Evolutionary conservation across 2,113 vertebrate species (phyloP), one percentile per base, ranked within the genome.

Genomic region (Gobio gobio): DNA sequence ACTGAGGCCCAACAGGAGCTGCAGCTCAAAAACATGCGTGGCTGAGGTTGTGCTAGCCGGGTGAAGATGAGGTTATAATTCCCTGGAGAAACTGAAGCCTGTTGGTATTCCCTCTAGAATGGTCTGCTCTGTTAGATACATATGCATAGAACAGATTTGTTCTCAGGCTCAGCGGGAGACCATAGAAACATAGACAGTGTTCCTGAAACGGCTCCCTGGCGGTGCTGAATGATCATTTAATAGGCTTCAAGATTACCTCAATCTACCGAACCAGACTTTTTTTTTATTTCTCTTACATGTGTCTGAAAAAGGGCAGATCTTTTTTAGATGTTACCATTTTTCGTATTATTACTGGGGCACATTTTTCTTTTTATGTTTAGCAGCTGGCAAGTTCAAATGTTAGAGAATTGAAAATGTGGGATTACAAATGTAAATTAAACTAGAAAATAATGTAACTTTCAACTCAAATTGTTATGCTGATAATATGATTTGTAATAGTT

Each of bases 61-160:
- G 36, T n/a, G 40, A 63, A 47, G 58, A 26, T 63, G 58, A 79
- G 78, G 43, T 79, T 40, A 47, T 18, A 20, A 26, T 22, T 63
- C 78, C 78, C 58, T 47, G n/a, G 58, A 79, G 58, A 29, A 47
- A 64, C 78, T 20, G 78, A 26, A 43, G 40, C 43, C 40, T 74
- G 43, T 49, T 47, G 40, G 76, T 24, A 43, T 61, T 47, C 78
- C 43, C 40, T 47, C 58, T 47, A 47, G 58, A 63, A 63, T 18
- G 10, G 14, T 79, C 58, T 61, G 77, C 4, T 4, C n/a, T 79
- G 58, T 61, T 61, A 79, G 54, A 61, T 79, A 45, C n/a, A 24
- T 24, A 22, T 79, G 58, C 10, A 0, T 9, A 59, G 36, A 72
- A 33, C 68, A 72, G 68, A 72, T 72, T 72, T 72, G 68, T 70